These are phyloP conservation scores for Ivindomyrus marchei DNA, from an alignment of 2,113 vertebrate genomes.

Conservation along the genomic window DNA sequence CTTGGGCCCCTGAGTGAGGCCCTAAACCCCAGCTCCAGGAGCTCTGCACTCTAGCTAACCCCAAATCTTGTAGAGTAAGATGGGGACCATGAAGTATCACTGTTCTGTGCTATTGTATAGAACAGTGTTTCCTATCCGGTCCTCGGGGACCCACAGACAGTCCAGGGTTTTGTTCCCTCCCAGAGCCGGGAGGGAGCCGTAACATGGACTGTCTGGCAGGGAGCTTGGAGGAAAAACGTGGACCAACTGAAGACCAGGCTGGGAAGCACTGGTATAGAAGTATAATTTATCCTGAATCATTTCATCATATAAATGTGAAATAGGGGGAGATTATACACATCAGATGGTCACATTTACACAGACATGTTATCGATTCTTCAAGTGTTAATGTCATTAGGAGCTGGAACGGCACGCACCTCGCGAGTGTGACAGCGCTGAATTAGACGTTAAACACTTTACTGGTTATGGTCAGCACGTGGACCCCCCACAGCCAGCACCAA, in stretches of 20 bases:
- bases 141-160: too few relatives aligned
- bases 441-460: neutral
- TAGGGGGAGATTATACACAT: neutral
- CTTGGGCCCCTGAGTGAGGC: neutral
- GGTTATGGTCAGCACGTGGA: neutral
- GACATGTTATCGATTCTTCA: neutral
- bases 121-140: too few relatives aligned
- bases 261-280: neutral
- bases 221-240: too few relatives aligned
- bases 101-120: neutral
- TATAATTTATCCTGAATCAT: neutral
- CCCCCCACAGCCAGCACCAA: neutral
- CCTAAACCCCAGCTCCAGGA: neutral
- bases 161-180: too few relatives aligned
- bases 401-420: neutral
- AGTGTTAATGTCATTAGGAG: neutral
- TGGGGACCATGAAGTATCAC: neutral
- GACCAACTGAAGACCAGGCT: too few relatives aligned
- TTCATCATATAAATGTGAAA: neutral
- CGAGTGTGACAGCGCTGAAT: neutral
- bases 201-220: too few relatives aligned
- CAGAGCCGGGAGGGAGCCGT: too few relatives aligned
- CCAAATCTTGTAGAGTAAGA: neutral
- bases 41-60: neutral
- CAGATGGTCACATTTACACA: neutral